Conservation (phyloP, 1,140 invertebrate species). For the Adoxophyes honmai region DNA sequence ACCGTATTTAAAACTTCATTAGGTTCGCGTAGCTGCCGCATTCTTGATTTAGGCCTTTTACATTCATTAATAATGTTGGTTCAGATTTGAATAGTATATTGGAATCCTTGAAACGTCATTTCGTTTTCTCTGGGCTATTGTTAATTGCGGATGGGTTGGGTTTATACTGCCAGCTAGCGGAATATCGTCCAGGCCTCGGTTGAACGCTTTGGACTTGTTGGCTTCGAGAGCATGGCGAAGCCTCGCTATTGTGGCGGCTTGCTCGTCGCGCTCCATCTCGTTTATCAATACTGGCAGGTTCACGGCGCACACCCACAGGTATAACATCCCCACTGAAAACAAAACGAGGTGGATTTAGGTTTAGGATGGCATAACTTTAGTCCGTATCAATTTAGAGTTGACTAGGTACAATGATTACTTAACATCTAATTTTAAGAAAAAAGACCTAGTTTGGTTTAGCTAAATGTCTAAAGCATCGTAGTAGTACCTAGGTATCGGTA, state of each 20-base stretch:
- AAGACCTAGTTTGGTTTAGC: no score
- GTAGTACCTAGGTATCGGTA: no score
- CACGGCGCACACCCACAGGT: constrained; percentile 61
- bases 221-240: constrained; percentile 41
- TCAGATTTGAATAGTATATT: neutral
- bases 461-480: no score
- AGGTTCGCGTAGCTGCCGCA: no score
- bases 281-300: constrained; percentile 63
- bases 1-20: no score
- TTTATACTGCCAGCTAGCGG: neutral
- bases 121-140: neutral
- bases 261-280: constrained; percentile 57
- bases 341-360: no score
- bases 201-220: constrained; percentile 22
- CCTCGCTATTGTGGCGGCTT: constrained; percentile 47
- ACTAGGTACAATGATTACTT: no score
- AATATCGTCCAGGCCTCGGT: neutral
- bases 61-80: neutral
- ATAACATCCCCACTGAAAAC: constrained; percentile 65
- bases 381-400: no score
- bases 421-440: no score
- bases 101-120: constrained; percentile 11
- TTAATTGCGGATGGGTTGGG: neutral
- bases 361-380: no score
- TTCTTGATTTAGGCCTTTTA: no score